phyloP scores from a whole-genome alignment of 2,113 vertebrate genomes.

The Anoplopoma fimbria region DNA sequence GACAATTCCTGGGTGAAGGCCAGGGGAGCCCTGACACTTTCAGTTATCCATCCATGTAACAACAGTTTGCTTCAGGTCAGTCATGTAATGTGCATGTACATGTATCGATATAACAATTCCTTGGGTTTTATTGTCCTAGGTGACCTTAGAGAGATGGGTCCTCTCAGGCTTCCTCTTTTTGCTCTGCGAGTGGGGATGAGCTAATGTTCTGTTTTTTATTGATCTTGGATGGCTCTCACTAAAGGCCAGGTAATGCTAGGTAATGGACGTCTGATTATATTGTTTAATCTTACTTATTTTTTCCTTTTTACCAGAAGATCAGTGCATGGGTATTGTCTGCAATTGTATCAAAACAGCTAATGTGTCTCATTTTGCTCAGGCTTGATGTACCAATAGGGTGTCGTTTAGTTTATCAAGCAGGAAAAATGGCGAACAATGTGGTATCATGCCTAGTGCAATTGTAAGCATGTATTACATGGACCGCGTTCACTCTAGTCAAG shows the following conservation, averaged over 20 bases:
- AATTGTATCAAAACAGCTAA: neutral
- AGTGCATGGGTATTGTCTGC: neutral
- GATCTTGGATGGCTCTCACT: too few species aligned
- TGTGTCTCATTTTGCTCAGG: neutral
- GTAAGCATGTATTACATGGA: neutral
- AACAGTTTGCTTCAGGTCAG: neutral
- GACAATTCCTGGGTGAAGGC: too few species aligned
- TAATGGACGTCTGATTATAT: too few species aligned
- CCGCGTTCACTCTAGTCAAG: neutral
- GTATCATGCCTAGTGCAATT: neutral
- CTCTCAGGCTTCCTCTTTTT: neutral
- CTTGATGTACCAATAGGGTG: neutral
- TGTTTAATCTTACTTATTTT: neutral
- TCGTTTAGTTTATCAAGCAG: too few species aligned
- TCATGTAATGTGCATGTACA: neutral
- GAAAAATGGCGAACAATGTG: neutral
- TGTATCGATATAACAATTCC: neutral
- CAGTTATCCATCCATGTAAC: too few species aligned
- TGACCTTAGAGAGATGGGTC: neutral
- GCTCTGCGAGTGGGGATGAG: neutral
- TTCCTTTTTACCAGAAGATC: too few species aligned
- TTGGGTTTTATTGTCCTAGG: neutral
- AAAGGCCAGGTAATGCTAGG: too few species aligned
- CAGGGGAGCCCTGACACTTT: too few species aligned
- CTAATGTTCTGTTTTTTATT: too few species aligned